Percentiles rank a stretch among this genome's conserved stretches.
These are phyloP conservation scores for Pterostichus madidus DNA, from an alignment of 2,888 invertebrate genomes.

Conservation along the genomic window DNA sequence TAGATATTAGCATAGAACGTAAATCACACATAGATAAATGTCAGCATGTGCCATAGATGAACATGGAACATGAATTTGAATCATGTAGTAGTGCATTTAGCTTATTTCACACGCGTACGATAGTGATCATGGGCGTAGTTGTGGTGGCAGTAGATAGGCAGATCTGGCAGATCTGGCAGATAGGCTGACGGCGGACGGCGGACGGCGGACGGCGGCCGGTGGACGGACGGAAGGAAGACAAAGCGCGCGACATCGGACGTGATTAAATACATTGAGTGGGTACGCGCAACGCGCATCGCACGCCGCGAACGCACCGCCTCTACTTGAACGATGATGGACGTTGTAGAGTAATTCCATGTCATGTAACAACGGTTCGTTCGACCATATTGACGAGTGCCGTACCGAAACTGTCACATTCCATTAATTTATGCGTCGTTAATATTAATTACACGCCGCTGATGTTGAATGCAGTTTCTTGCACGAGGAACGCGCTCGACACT, in stretches of 20 bases:
- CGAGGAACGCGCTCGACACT: background rate
- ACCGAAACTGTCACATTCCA: conserved; percentile 58
- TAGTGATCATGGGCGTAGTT: conserved; percentile 24
- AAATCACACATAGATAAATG: conserved; percentile 42
- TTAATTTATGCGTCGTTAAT: conserved; percentile 64
- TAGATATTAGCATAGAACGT: background rate
- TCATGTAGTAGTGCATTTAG: conserved; percentile 25
- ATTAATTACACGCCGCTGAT: conserved; percentile 59
- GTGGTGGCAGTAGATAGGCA: background rate
- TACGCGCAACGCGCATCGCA: conserved; percentile 12
- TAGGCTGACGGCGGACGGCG: background rate
- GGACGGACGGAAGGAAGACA: conserved; percentile 54
- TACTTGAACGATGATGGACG: conserved; percentile 58
- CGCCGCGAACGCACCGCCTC: background rate
- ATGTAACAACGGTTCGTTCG: conserved; percentile 34
- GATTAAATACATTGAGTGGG: conserved; percentile 48
- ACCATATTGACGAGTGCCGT: conserved; percentile 51
- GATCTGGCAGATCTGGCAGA: conserved; percentile 1
- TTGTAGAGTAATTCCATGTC: conserved; percentile 43
- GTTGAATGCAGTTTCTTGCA: conserved; percentile 58
- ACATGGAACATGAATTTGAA: conserved; percentile 35
- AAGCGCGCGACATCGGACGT: conserved; percentile 44
- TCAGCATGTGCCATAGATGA: background rate
- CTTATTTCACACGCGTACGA: conserved; percentile 40
- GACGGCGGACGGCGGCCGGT: conserved; percentile 36